Base-by-base conservation (phyloP, 2,113 vertebrate genomes). In the Acinonyx jubatus region DNA sequence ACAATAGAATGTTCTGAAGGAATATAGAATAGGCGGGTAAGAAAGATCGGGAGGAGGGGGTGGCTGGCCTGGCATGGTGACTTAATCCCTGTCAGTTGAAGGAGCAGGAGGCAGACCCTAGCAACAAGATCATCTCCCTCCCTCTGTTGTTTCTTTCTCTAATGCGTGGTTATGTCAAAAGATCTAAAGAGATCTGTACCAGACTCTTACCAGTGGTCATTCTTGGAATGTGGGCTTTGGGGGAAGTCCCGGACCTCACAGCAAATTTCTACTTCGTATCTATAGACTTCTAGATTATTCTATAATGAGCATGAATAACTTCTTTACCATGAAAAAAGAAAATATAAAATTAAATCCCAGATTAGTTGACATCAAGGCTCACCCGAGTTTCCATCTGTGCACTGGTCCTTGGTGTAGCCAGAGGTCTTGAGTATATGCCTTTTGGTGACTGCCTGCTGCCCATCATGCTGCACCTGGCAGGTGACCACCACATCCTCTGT, bases 61-160 rank as follows among this genome's bases (percentile, higher is more conserved):
- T 21, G 9, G 41, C 41, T 29, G 50, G 8, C 27, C 41, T 55
- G 48, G 61, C 7, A 8, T 5, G 12, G 11, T 38, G 21, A 52
- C 1, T 0, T 3, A 18, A 27, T 19, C 27, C 31, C 11, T 10
- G 7, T 7, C 13, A 57, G 0, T 7, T 33, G 29, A 52, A 38
- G 68, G 11, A 7, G 27, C 3, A 25, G 9, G 45, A 91, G 45
- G 16, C 2, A 69, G 19, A 52, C 0, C 0, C n/a, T 57, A 3
- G 25, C 66, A 36, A 19, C 13, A 52, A 8, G 16, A 33, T 0
- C 2, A 4, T 13, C 19, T 52, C n/a, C 33, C 13, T 21, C 21
- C 6, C 2, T 71, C 15, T 2, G 14, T 74, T 31, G 4, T 48
- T 38, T 68, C 50, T 57, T 29, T 61, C 36, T 83, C 88, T 36